A percentile compares a stretch with the other conserved stretches of the same genome.
These are phyloP conservation scores for Scolopax rusticola DNA, from an alignment of 2,797 vertebrate species.

Conservation along the genomic window DNA sequence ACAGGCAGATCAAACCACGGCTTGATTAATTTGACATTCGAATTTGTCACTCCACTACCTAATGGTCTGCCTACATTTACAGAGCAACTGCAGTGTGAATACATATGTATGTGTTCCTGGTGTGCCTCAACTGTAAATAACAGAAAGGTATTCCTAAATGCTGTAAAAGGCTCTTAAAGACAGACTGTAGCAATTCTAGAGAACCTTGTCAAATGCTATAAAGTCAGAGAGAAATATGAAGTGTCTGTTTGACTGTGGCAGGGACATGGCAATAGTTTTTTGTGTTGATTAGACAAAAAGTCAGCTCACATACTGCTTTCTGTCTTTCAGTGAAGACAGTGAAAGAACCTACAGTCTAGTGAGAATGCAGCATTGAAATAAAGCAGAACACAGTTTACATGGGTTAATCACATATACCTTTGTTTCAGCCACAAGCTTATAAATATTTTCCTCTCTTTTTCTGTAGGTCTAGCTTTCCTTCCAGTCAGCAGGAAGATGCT, in stretches of 20 bases:
- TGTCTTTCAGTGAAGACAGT: background rate
- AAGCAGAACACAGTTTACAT: background rate
- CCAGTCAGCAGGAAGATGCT: slow-evolving; percentile 5
- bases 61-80: slow-evolving; percentile 17
- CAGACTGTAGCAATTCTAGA: background rate
- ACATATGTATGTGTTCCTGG: background rate
- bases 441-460: background rate
- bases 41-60: slow-evolving; percentile 15
- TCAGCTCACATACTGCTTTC: slow-evolving; percentile 11
- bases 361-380: slow-evolving; percentile 6
- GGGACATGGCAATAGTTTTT: background rate
- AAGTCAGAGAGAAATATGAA: background rate
- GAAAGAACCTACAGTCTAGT: background rate
- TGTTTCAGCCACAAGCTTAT: background rate
- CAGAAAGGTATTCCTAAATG: slow-evolving; percentile 6
- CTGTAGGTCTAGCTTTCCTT: background rate
- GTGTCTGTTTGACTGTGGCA: background rate
- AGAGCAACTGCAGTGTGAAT: background rate
- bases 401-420: slow-evolving; percentile 19
- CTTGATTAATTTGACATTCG: slow-evolving; percentile 26
- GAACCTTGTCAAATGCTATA: background rate
- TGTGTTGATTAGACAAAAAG: background rate
- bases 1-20: background rate
- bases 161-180: slow-evolving; percentile 5
- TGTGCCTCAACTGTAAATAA: background rate